A percentile compares a stretch with the other conserved stretches of the same genome.
Evolutionary conservation across 92 coral and sea anemone genomes (phyloP).

Genomic region (Hydrozoanthus gracilis): DNA sequence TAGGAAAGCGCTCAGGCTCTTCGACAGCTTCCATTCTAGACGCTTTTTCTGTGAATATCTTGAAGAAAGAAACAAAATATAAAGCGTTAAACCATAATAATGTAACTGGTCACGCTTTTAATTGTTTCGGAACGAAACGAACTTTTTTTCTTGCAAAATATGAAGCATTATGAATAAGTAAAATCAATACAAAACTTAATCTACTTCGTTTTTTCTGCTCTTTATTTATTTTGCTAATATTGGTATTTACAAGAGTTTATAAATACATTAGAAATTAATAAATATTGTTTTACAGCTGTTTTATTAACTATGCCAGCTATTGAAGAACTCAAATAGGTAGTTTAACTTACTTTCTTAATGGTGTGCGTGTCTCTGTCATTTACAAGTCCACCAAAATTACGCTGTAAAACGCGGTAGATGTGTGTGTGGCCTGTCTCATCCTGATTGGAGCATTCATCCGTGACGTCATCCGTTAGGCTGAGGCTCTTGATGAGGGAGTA

Average conservation of each 20-base stretch:
- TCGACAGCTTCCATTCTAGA: neutral
- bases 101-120: too few relatives aligned
- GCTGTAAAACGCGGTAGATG: conserved; percentile 49
- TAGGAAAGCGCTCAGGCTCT: conserved; percentile 42
- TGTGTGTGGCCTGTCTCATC: conserved; percentile 20
- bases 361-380: conserved; percentile 19
- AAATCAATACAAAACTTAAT: too few relatives aligned
- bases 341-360: conserved; percentile 29
- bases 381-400: conserved; percentile 57
- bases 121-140: too few relatives aligned
- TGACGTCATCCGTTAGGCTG: conserved; percentile 47
- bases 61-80: neutral
- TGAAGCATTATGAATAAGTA: too few relatives aligned
- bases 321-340: too few relatives aligned
- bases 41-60: conserved; percentile 41
- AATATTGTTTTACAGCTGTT: too few relatives aligned
- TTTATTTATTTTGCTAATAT: too few relatives aligned
- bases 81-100: neutral
- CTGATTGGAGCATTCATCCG: neutral
- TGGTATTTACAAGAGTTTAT: too few relatives aligned
- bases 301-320: too few relatives aligned
- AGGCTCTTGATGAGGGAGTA: conserved; percentile 56
- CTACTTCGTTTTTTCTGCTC: too few relatives aligned
- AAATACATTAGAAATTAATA: too few relatives aligned
- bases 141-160: too few relatives aligned